A percentile compares a stretch with the other conserved stretches of the same genome.
Evolutionary conservation across 2,113 vertebrate species (phyloP).

Genomic region (Oplegnathus fasciatus): DNA sequence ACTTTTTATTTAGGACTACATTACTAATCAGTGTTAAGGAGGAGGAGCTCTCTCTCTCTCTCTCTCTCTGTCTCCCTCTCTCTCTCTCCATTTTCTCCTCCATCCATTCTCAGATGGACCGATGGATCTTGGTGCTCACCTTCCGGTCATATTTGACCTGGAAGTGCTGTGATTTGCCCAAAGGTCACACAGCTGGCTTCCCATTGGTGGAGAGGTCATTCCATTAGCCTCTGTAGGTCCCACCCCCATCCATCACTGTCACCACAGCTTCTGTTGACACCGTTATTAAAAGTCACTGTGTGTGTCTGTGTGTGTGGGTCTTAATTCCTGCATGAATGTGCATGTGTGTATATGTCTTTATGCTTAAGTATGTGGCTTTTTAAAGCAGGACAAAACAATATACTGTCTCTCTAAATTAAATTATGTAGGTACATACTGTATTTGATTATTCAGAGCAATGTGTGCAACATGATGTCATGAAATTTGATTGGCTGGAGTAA

Average conservation of each 20-base stretch:
- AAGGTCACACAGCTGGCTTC: constrained; percentile 78
- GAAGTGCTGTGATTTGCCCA: constrained; percentile 85
- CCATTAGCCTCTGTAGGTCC: constrained; percentile 58
- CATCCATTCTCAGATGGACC: constrained; percentile 69
- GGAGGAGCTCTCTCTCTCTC: background rate
- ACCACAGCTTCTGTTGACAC: constrained; percentile 74
- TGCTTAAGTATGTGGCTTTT: background rate
- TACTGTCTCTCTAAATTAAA: background rate
- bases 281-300: constrained; percentile 74
- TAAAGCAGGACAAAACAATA: background rate
- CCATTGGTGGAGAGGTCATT: constrained; percentile 74
- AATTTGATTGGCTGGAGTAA: background rate
- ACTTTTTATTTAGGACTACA: background rate
- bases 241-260: constrained; percentile 85
- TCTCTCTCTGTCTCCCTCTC: background rate
- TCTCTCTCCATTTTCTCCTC: constrained; percentile 38
- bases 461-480: background rate
- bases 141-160: constrained; percentile 84
- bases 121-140: constrained; percentile 71
- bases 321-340: constrained; percentile 13
- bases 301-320: constrained; percentile 36
- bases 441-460: background rate
- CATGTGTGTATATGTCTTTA: background rate
- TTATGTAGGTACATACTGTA: background rate
- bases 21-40: constrained; percentile 1